Conservation (phyloP, 2,113 vertebrate species). For the Tachycineta bicolor region DNA sequence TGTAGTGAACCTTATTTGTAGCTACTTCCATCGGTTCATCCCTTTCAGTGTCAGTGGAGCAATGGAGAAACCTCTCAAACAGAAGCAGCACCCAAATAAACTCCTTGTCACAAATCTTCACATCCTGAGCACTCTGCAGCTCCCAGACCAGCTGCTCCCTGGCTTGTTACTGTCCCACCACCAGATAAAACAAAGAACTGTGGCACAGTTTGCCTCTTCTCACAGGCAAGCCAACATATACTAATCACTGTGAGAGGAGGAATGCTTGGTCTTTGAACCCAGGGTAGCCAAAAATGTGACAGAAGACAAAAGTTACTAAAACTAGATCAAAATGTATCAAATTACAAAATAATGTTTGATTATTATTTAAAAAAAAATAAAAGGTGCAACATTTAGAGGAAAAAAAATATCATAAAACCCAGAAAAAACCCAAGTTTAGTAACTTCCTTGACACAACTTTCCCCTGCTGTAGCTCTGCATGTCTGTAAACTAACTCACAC, state of each 20-base stretch:
- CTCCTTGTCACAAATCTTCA: background rate
- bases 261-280: background rate
- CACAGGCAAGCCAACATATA: background rate
- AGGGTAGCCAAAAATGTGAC: background rate
- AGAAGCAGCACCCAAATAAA: background rate
- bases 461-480: background rate
- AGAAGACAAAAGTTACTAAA: background rate
- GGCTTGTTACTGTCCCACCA: background rate
- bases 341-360: background rate
- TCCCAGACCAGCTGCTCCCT: background rate
- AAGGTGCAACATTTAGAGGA: background rate
- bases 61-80: background rate
- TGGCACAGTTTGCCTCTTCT: background rate
- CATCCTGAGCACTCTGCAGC: background rate
- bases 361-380: background rate
- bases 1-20: background rate
- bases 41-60: background rate
- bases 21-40: background rate
- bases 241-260: background rate
- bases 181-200: background rate
- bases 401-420: background rate
- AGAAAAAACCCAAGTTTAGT: background rate
- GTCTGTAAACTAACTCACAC: background rate
- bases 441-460: background rate
- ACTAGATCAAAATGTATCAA: accelerated